phyloP scores from a whole-genome alignment of 2,888 invertebrate species.

The Ecdyonurus torrentis region DNA sequence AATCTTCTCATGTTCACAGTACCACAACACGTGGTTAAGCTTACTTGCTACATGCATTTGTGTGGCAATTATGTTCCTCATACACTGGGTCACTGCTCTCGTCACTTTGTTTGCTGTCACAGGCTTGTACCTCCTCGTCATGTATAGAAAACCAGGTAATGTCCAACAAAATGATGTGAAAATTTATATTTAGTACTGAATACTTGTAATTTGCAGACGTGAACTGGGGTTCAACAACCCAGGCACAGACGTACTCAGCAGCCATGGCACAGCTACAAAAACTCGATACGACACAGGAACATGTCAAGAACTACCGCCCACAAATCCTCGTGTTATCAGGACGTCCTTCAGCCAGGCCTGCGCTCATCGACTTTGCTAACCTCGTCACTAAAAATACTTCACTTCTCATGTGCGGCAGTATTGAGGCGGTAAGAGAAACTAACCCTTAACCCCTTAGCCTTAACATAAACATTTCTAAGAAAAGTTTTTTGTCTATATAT shows the following conservation, averaged over 20 bases:
- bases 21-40: conserved; percentile 32
- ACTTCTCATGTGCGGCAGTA: conserved; percentile 77
- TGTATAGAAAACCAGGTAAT: conserved; percentile 35
- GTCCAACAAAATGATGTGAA: not conserved
- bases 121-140: conserved; percentile 32
- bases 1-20: conserved; percentile 20
- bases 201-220: conserved; percentile 43
- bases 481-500: too few species aligned
- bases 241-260: conserved; percentile 89
- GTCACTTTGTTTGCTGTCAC: conserved; percentile 27
- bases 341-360: conserved; percentile 65
- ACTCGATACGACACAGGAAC: conserved; percentile 72
- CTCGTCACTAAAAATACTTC: conserved; percentile 84
- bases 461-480: too few species aligned
- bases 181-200: too few species aligned
- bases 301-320: conserved; percentile 95
- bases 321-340: conserved; percentile 80
- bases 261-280: conserved; percentile 48
- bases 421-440: conserved; percentile 50
- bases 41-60: conserved; percentile 26
- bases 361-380: conserved; percentile 78
- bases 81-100: conserved; percentile 33
- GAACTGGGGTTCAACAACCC: conserved; percentile 95
- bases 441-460: too few species aligned
- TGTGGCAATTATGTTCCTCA: conserved; percentile 32